phyloP scores from a whole-genome alignment of 2,113 vertebrate genomes.

The Tiliqua scincoides region DNA sequence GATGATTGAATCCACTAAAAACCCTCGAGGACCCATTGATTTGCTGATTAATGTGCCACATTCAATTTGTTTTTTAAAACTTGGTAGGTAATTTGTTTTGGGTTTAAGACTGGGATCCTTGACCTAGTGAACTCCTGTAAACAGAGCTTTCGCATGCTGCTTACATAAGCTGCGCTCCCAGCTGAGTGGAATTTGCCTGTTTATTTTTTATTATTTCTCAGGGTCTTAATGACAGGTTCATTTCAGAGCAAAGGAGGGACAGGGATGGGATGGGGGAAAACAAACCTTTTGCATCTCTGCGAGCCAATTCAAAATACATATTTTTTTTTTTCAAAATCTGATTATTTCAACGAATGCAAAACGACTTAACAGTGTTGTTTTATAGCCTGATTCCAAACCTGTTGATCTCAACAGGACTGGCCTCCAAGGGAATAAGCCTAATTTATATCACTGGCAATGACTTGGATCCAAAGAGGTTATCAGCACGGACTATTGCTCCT shows the following conservation, averaged over 20 bases:
- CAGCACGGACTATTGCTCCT: too few species aligned
- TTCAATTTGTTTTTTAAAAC: constrained; percentile 69
- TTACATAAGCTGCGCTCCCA: constrained; percentile 75
- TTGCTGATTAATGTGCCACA: constrained; percentile 69
- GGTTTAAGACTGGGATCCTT: constrained; percentile 67
- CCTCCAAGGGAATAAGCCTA: background rate
- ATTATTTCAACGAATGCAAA: constrained; percentile 37
- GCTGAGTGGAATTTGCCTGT: constrained; percentile 79
- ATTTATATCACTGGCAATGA: background rate
- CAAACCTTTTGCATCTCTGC: constrained; percentile 66
- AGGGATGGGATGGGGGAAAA: constrained; percentile 53
- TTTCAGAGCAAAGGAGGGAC: constrained; percentile 21
- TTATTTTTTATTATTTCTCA: constrained; percentile 81
- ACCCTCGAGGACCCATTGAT: constrained; percentile 71
- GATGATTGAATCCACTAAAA: constrained; percentile 60
- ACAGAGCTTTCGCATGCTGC: constrained; percentile 78
- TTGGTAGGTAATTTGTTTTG: constrained; percentile 67
- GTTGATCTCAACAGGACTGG: background rate
- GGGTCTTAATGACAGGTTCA: constrained; percentile 74
- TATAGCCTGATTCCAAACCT: background rate
- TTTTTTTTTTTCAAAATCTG: constrained; percentile 62
- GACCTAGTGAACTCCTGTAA: constrained; percentile 73
- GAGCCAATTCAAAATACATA: constrained; percentile 59
- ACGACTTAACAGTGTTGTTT: constrained; percentile 29
- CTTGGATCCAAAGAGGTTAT: background rate